phyloP scores from a whole-genome alignment of 2,113 vertebrate species.

The Ranitomeya variabilis region DNA sequence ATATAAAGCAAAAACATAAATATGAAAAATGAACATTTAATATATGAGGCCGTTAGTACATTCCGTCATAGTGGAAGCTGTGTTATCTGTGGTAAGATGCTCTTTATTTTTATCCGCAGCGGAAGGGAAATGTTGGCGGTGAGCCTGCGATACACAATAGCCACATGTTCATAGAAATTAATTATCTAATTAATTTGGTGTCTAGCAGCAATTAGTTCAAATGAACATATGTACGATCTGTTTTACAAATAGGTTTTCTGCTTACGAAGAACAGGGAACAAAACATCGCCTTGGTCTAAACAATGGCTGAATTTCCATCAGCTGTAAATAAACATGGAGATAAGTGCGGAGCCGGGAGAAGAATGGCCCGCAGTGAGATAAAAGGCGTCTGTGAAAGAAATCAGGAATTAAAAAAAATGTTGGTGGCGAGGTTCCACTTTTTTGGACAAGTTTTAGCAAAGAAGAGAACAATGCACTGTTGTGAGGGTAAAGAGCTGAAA shows the following conservation, averaged over 20 bases:
- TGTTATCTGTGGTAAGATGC: not conserved
- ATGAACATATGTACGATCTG: slow-evolving; percentile 72
- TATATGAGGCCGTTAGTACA: not conserved
- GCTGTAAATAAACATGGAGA: slow-evolving; percentile 27
- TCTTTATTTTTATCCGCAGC: slow-evolving; percentile 61
- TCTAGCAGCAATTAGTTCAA: slow-evolving; percentile 77
- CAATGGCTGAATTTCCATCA: slow-evolving; percentile 36
- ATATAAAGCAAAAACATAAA: too few species aligned
- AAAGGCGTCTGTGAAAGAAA: not conserved
- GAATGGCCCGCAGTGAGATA: not conserved
- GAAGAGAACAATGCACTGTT: not conserved
- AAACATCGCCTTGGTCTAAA: slow-evolving; percentile 59
- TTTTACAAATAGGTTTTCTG: slow-evolving; percentile 66
- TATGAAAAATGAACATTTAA: not conserved
- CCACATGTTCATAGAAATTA: slow-evolving; percentile 74
- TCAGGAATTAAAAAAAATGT: not conserved
- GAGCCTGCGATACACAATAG: slow-evolving; percentile 76
- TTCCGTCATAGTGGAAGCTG: not conserved
- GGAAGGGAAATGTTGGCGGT: slow-evolving; percentile 68
- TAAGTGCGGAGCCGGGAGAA: not conserved
- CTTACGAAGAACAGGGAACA: slow-evolving; percentile 64
- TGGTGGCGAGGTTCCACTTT: not conserved
- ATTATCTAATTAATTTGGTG: slow-evolving; percentile 80
- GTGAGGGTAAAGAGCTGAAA: not conserved
- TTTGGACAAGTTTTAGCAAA: not conserved